Conservation (phyloP, 2,888 invertebrate genomes). For the Rotaria sp. region DNA sequence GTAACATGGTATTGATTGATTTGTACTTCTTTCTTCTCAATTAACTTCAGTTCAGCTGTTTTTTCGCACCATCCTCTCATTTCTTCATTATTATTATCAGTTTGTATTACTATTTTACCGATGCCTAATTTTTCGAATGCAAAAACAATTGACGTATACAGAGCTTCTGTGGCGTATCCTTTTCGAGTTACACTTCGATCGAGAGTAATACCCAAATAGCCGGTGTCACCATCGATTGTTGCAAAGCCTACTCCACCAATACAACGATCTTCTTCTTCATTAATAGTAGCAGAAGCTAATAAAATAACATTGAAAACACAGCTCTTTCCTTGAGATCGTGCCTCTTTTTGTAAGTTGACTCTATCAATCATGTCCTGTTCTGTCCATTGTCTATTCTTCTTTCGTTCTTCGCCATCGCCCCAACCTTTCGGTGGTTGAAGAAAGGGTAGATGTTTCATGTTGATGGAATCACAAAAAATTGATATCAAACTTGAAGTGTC, state of each 20-base stretch:
- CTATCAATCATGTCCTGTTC: background rate
- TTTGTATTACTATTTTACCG: background rate
- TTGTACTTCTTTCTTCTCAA: background rate
- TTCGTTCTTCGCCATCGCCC: background rate
- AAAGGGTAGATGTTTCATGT: background rate
- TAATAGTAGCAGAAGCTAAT: background rate
- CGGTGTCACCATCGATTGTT: background rate
- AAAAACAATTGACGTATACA: background rate
- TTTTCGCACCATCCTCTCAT: conserved; percentile 15
- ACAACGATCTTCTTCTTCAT: background rate
- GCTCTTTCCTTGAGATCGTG: background rate
- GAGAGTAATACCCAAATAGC: background rate
- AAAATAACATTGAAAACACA: background rate
- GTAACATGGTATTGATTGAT: background rate
- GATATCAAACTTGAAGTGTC: background rate
- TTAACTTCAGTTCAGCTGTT: background rate
- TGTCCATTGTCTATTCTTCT: background rate
- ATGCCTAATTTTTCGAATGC: background rate
- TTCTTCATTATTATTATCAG: background rate
- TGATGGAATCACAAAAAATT: background rate
- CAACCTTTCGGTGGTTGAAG: background rate
- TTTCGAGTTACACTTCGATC: background rate
- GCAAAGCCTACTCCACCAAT: background rate
- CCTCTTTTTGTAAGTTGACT: background rate
- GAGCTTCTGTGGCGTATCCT: background rate